These are phyloP conservation scores for Characodon lateralis DNA, from an alignment of 2,797 vertebrate genomes.

Conservation along the genomic window DNA sequence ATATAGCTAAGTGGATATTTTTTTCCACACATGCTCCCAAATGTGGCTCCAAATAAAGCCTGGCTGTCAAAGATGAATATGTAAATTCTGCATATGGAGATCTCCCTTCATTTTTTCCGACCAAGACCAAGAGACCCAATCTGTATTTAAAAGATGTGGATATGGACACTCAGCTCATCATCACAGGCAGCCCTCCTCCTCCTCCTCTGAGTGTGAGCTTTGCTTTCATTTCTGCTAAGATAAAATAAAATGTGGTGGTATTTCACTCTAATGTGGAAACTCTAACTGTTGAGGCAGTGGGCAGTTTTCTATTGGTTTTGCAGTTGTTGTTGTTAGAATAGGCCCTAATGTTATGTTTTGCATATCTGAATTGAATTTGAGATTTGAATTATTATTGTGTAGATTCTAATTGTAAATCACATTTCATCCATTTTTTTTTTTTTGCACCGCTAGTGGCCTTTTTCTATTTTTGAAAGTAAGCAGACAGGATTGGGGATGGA, in stretches of 20 bases:
- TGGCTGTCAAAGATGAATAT: slow-evolving; percentile 83
- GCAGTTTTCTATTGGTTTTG: slow-evolving; percentile 11
- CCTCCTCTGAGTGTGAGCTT: slow-evolving; percentile 25
- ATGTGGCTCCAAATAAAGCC: slow-evolving; percentile 74
- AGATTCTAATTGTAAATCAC: neutral
- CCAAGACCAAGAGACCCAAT: slow-evolving; percentile 74
- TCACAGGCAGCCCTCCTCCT: slow-evolving; percentile 36
- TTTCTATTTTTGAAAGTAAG: no score
- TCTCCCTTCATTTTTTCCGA: slow-evolving; percentile 65
- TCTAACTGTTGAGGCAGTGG: slow-evolving; percentile 8
- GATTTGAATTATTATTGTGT: neutral
- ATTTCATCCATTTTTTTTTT: neutral
- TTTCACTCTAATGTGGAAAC: slow-evolving; percentile 37
- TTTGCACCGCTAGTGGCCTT: no score
- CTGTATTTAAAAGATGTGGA: slow-evolving; percentile 74
- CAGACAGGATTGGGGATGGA: no score
- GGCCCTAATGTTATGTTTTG: neutral
- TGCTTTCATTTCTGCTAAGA: slow-evolving; percentile 57
- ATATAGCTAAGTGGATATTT: slow-evolving; percentile 85
- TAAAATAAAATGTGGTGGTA: slow-evolving; percentile 52
- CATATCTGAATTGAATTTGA: neutral
- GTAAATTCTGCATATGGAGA: slow-evolving; percentile 81
- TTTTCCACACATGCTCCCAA: slow-evolving; percentile 74
- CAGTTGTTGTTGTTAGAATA: neutral
- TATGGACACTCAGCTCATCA: slow-evolving; percentile 63